These are phyloP conservation scores for Myrmecobius fasciatus DNA, from an alignment of 2,113 vertebrate species.

Conservation along the genomic window DNA sequence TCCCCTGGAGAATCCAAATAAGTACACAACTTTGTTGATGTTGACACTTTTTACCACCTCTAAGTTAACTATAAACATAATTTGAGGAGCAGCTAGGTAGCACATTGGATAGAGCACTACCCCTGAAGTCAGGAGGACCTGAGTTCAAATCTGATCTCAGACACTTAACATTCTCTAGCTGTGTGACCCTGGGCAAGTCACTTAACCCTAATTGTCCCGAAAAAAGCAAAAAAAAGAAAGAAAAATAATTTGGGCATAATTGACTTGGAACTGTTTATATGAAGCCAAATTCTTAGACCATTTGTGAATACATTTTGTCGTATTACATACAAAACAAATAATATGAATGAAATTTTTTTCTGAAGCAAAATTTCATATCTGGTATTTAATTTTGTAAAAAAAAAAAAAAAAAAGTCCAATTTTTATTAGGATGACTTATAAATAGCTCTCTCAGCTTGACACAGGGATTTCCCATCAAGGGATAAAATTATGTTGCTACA, in stretches of 20 bases:
- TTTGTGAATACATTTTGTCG: neutral
- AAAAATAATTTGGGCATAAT: neutral
- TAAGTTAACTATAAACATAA: neutral
- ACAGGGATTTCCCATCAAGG: neutral
- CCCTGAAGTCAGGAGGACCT: no score
- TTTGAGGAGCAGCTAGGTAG: no score
- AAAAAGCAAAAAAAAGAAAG: no score
- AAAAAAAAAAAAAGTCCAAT: no score
- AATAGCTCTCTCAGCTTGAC: neutral
- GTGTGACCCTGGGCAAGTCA: no score
- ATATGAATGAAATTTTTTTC: neutral
- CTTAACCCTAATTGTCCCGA: no score
- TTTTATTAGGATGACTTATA: neutral
- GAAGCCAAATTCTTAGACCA: neutral
- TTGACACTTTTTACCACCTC: neutral
- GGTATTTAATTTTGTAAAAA: neutral
- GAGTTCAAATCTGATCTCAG: no score
- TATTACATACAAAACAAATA: neutral
- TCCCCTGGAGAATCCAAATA: neutral
- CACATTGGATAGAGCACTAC: no score
- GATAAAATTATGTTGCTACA: neutral
- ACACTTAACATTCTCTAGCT: no score
- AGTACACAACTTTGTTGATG: neutral
- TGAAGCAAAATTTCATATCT: neutral
- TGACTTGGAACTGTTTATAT: neutral